Conservation (phyloP, 2,888 invertebrate genomes). For the Dorcus parallelipipedus region DNA sequence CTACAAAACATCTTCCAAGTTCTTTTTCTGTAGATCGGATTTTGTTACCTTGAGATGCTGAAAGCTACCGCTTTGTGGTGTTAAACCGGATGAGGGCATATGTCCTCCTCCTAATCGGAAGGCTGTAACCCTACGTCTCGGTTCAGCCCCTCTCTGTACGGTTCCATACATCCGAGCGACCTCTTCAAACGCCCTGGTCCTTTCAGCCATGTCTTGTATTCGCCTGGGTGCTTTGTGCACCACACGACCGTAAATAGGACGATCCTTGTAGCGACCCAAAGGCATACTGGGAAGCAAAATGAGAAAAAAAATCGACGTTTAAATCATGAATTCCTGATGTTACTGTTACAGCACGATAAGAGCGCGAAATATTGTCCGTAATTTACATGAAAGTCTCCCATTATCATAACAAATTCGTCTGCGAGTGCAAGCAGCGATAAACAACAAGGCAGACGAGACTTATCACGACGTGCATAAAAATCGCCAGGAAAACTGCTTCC, state of each 20-base stretch:
- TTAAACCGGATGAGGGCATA: conserved; percentile 52
- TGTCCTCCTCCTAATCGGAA: conserved; percentile 46
- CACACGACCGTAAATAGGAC: conserved; percentile 70
- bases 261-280: conserved; percentile 45
- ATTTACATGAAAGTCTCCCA: too few relatives aligned
- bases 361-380: too few relatives aligned
- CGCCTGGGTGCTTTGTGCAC: conserved; percentile 67
- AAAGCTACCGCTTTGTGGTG: conserved; percentile 57
- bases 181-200: conserved; percentile 54
- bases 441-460: too few relatives aligned
- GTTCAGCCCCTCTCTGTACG: conserved; percentile 41
- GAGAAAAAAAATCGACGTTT: background rate
- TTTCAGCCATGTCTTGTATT: conserved; percentile 45
- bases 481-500: too few relatives aligned
- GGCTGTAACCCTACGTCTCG: conserved; percentile 39
- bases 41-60: conserved; percentile 64
- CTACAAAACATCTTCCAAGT: too few relatives aligned
- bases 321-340: background rate
- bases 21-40: too few relatives aligned
- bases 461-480: too few relatives aligned
- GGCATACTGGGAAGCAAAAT: conserved; percentile 40
- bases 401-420: too few relatives aligned
- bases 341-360: too few relatives aligned
- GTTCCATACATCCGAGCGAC: conserved; percentile 52
- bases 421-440: too few relatives aligned